Conservation (phyloP, 2,113 vertebrate genomes). For the Xerus inauris region DNA sequence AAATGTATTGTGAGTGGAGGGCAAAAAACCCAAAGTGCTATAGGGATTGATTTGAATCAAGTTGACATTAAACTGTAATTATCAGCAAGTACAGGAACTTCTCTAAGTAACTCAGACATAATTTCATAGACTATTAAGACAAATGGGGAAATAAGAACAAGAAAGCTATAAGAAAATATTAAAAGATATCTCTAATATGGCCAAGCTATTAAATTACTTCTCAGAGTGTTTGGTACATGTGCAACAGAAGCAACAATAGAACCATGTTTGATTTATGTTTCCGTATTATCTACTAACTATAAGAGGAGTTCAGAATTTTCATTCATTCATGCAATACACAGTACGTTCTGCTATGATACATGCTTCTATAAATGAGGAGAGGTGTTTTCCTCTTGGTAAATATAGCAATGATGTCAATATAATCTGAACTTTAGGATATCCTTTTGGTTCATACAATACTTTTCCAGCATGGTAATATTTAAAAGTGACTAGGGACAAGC, state of each 20-base stretch:
- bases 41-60: background rate
- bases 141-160: background rate
- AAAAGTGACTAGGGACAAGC: background rate
- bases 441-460: background rate
- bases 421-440: background rate
- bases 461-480: background rate
- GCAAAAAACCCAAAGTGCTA: background rate
- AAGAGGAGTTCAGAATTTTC: background rate
- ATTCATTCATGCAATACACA: background rate
- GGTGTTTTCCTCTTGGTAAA: background rate
- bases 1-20: background rate
- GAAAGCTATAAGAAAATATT: constrained; percentile 1
- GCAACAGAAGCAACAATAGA: background rate
- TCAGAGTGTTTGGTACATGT: background rate
- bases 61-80: background rate
- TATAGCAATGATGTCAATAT: background rate
- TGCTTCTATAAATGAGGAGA: background rate
- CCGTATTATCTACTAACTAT: constrained; percentile 21
- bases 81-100: background rate
- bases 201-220: background rate
- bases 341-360: background rate
- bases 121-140: background rate
- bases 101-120: background rate
- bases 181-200: background rate
- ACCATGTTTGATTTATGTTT: background rate